Evolutionary conservation across 2,888 invertebrate genomes (phyloP).

Genomic region (Orchestes rusci): DNA sequence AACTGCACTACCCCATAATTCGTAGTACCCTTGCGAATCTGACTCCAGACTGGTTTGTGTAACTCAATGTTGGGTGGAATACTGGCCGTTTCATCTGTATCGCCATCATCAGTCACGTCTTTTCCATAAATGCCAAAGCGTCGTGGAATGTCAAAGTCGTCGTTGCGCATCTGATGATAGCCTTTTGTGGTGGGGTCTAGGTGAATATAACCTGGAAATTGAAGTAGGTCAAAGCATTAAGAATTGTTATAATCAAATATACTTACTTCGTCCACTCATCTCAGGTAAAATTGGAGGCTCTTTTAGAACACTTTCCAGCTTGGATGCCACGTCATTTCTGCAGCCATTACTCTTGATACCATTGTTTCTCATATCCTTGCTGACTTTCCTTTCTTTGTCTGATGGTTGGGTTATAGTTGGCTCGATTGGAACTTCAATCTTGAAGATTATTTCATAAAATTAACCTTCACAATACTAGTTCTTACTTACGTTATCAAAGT

Average conservation of each 20-base stretch:
- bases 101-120: conserved; percentile 33
- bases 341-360: conserved; percentile 13
- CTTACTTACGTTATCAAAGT: neutral
- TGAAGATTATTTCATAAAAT: too few relatives aligned
- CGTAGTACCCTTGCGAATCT: conserved; percentile 39
- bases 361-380: conserved; percentile 22
- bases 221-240: neutral
- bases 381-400: conserved; percentile 14
- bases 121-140: conserved; percentile 39
- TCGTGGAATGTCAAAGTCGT: conserved; percentile 29
- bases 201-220: conserved; percentile 18
- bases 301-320: conserved; percentile 16
- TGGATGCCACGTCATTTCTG: conserved; percentile 11
- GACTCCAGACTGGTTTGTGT: conserved; percentile 44
- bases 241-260: neutral
- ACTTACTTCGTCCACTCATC: conserved; percentile 27
- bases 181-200: conserved; percentile 25
- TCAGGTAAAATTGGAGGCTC: conserved; percentile 19
- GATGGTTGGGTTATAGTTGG: conserved; percentile 16
- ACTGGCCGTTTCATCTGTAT: conserved; percentile 32
- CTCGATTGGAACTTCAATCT: too few relatives aligned
- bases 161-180: conserved; percentile 33
- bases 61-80: conserved; percentile 35
- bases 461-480: neutral
- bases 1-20: conserved; percentile 19